Base-by-base conservation (phyloP, 2,113 vertebrate species). In the Myiozetetes cayanensis region DNA sequence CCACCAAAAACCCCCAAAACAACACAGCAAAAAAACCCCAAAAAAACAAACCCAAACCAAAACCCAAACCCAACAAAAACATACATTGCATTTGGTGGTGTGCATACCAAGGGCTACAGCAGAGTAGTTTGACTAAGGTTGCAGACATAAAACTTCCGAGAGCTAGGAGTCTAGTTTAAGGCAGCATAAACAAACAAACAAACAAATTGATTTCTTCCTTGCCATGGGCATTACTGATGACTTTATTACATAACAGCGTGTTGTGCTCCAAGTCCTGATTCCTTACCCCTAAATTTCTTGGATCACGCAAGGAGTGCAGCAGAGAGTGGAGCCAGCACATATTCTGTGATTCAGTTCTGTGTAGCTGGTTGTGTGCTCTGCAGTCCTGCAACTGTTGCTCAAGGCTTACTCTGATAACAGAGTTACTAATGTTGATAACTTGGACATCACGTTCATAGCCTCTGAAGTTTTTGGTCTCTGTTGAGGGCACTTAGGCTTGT, bases 391-490 rank as follows among this genome's bases (percentile, higher is more conserved):
- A 28, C 27, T 41, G 74, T 87, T 89, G 33, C 9, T 66, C 3
- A 30, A 68, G 76, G 59, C 58, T 74, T 58, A 44, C 14, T 58
- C 14, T 37, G 37, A 6, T 41, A 46, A 44, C 21, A 74, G 14
- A 74, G 55, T 84, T 78, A 18, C 20, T 65, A 4, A 15, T 23
- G n/a, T 63, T 56, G 39, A 8, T 55, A 24, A 27, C 43, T 58
- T 37, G 2, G 8, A 25, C n/a, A 9, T 73, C 2, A 0, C 19
- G 22, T 25, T 31, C 0, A 0, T 33, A 49, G 10, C 52, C 25
- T 28, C 15, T 61, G 3, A 52, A 43, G n/a, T 13, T 86, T 50
- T 52, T 56, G 9, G 3, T 65, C 31, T 2, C 59, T 70, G 33
- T 43, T 81, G 27, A 14, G 30, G 19, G 16, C 16, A 4, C 31